Evolutionary conservation across 2,113 vertebrate species (phyloP), one percentile per base, ranked within the genome.

Genomic region (Ailurus styani): DNA sequence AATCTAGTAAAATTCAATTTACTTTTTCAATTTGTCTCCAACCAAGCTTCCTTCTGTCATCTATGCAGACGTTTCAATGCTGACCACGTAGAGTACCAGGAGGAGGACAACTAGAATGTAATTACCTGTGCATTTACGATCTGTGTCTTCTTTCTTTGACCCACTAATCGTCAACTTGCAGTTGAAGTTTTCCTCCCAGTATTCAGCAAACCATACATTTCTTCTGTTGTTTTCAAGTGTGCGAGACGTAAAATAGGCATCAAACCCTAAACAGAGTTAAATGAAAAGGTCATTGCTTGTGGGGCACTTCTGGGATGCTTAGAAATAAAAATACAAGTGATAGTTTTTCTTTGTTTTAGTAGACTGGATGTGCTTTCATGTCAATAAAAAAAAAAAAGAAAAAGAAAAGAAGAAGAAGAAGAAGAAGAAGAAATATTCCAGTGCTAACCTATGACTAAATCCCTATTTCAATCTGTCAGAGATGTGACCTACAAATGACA

Each of bases 181-280:
- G 98, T 99, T 99, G 98, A 99, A 99, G 98, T 99, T 99, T 98
- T 99, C 99, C 97, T 99, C 99, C 99, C 99, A 99, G 98, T 99
- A 99, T 96, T 99, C 99, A 0, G 99, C 99, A 88, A 99, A 99
- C 99, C 99, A 99, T 2, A 99, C 99, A 5, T 99, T 99, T 98
- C 99, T 99, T 73, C 99, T 97, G 98, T 99, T 99, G 98, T 99
- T 99, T 98, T 99, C 99, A 97, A 99, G 98, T 0, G 99, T 99
- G 37, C 99, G 99, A 0, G 99, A 99, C 0, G 98, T 99, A 96
- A 99, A 99, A 75, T 99, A 99, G 27, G 98, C 93, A 68, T 99
- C 99, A 5, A 99, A 99, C 3, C 99, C 99, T 99, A 97, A 90
- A 90, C 27, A 88, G 86, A 90, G 90, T 93, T 91, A 87, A 97